phyloP scores from a whole-genome alignment of 2,113 vertebrate genomes.

The Numenius arquata region DNA sequence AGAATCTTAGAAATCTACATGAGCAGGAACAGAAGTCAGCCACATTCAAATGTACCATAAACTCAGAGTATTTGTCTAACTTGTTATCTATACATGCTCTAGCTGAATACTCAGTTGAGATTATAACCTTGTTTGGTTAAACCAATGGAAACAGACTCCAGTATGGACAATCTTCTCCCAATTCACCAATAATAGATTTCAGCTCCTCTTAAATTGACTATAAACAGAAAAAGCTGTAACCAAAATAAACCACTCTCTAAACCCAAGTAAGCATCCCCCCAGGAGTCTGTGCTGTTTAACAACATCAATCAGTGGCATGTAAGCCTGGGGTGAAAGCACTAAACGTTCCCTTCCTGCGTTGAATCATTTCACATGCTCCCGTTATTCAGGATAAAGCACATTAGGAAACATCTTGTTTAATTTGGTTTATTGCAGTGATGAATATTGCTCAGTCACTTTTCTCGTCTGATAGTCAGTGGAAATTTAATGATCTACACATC shows the following conservation, averaged over 20 bases:
- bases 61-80: background rate
- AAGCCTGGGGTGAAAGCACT: background rate
- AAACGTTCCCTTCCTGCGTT: background rate
- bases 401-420: background rate
- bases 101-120: background rate
- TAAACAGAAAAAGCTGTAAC: slow-evolving; percentile 8
- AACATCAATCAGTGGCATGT: background rate
- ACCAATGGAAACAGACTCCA: background rate
- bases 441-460: background rate
- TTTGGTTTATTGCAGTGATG: background rate
- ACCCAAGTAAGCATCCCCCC: background rate
- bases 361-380: background rate
- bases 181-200: background rate
- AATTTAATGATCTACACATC: background rate
- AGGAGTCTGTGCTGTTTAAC: background rate
- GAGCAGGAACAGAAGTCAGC: background rate
- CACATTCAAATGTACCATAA: background rate
- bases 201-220: background rate
- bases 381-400: background rate
- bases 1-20: background rate
- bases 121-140: background rate
- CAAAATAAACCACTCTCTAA: slow-evolving; percentile 8
- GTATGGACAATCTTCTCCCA: background rate
- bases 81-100: background rate
- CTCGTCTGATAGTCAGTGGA: background rate